Conservation (phyloP, 2,797 vertebrate genomes). For the Gymnopithys bicolor region DNA sequence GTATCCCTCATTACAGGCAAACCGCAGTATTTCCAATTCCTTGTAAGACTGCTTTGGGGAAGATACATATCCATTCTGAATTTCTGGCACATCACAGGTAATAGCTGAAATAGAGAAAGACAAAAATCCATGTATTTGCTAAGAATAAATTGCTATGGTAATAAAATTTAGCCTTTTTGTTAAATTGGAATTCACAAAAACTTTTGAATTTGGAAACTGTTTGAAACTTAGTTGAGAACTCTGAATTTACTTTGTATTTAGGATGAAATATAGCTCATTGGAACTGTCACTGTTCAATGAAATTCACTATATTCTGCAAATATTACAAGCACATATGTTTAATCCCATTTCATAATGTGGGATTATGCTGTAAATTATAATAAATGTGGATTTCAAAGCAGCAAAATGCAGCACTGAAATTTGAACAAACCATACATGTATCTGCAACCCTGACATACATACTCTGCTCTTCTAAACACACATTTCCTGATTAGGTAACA, state of each 20-base stretch:
- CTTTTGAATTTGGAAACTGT: background rate
- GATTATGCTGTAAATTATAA: background rate
- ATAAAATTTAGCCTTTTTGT: background rate
- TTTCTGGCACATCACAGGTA: background rate
- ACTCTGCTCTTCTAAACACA: background rate
- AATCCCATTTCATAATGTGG: background rate
- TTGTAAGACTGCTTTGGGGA: background rate
- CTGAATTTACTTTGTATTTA: background rate
- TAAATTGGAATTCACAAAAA: background rate
- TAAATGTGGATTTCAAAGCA: background rate
- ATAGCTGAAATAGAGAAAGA: slow-evolving; percentile 30
- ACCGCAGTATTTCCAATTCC: slow-evolving; percentile 5
- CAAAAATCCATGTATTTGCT: background rate
- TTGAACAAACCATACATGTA: background rate
- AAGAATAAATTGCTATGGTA: background rate
- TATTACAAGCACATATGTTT: background rate
- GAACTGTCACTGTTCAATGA: background rate
- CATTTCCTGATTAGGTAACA: background rate
- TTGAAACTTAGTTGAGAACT: background rate
- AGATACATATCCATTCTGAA: background rate
- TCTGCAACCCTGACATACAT: background rate
- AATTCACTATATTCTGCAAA: background rate
- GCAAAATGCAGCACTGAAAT: background rate
- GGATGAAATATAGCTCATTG: background rate
- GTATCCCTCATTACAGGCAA: slow-evolving; percentile 24